Evolutionary conservation across 30 jellyfish, hydroid and myxozoan genomes (phyloP), one percentile per base, ranked within the genome.

Genomic region (Turritopsis dohrnii): DNA sequence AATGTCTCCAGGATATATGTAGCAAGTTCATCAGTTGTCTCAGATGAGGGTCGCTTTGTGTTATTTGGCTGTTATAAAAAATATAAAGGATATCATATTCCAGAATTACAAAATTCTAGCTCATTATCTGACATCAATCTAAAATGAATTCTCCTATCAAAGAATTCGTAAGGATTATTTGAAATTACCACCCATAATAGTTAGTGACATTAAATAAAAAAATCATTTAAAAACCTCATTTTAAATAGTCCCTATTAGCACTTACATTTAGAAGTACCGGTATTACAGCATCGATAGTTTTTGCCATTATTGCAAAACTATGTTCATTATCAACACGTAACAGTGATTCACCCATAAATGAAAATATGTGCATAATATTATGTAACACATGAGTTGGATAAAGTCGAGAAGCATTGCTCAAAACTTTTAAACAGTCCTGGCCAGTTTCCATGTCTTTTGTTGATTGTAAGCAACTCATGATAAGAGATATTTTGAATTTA

Each of bases 301-400:
- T 85, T 65, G 85, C 84, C 88, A 92, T 92, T 72, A 92, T 72
- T 17, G 82, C 90, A 79, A 92, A 92, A 54, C 92, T 92, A 83
- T 92, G 92, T 26, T 91, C 80, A 73, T 92, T 95, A 83, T 92
- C 98, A 53, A 88, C 89, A 16, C 93, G 89, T 20, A 92, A 79
- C 76, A 92, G 88, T 27, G 87, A 84, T 21, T 87, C 93, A 1
- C 98, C 98, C 98, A 92, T 92, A 88, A 92, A 92, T 24, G 98
- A 84, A 79, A 92, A 92, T 19, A 92, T 88, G 26, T 95, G 79
- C 98, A 92, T 92, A 23, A 92, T 74, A 79, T 88, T 88, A 60
- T 92, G 98, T 75, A 92, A 79, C 19, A 92, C 96, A 80, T 79
- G 85, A n/a, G 92, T 91, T 81, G 98, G 98, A 52, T 85, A 92